Evolutionary conservation across 1,140 invertebrate genomes (phyloP).

Genomic region (Pseudomyrmex gracilis): DNA sequence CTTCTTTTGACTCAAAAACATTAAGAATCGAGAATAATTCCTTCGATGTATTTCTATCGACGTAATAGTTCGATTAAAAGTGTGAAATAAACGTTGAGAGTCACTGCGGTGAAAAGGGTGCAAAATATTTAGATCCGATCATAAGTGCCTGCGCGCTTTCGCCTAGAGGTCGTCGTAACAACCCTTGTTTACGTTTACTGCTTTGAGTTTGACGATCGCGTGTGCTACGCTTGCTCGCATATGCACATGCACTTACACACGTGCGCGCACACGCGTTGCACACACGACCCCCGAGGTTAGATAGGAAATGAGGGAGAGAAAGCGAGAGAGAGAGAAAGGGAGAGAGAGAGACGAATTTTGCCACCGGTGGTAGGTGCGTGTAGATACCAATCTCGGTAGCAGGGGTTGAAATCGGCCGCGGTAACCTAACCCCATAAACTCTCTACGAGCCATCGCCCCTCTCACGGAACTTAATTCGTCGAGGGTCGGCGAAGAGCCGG

Average conservation of each 20-base stretch:
- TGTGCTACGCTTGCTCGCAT: constrained; percentile 73
- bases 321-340: constrained; percentile 33
- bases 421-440: constrained; percentile 81
- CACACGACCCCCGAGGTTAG: constrained; percentile 7
- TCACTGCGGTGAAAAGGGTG: constrained; percentile 72
- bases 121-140: constrained; percentile 82
- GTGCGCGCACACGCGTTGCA: constrained; percentile 32
- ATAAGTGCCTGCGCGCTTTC: constrained; percentile 75
- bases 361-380: constrained; percentile 66
- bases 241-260: constrained; percentile 32
- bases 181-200: constrained; percentile 85
- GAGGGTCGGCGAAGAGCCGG: constrained; percentile 66
- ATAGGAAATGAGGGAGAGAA: constrained; percentile 6
- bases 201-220: constrained; percentile 82
- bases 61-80: neutral
- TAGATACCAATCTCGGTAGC: constrained; percentile 81
- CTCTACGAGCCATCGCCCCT: constrained; percentile 62
- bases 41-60: neutral
- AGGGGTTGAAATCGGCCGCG: constrained; percentile 80
- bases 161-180: constrained; percentile 79
- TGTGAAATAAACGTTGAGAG: constrained; percentile 43
- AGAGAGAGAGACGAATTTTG: constrained; percentile 49
- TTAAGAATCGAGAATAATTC: too few relatives aligned
- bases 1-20: too few relatives aligned
- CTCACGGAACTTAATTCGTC: constrained; percentile 82